phyloP scores from a whole-genome alignment of 2,113 vertebrate species.

The Petaurus breviceps region DNA sequence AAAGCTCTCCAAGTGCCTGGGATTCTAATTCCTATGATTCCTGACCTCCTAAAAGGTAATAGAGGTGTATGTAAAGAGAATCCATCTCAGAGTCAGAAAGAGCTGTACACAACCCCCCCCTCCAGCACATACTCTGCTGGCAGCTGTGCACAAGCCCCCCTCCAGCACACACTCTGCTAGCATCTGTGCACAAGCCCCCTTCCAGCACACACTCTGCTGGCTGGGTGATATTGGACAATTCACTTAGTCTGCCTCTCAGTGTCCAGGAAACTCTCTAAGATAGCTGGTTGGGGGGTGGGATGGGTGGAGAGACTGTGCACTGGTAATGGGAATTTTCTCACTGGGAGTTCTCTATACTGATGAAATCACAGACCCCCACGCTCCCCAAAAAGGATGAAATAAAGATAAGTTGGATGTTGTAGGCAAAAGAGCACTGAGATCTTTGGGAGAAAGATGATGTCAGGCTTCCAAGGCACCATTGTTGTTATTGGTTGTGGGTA shows the following conservation, averaged over 20 bases:
- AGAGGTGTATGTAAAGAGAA: not conserved
- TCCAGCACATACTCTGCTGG: not conserved
- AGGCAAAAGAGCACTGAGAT: no score
- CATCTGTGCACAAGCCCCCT: no score
- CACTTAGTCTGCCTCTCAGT: not conserved
- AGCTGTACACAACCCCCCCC: not conserved
- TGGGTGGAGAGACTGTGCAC: no score
- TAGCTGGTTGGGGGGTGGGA: not conserved
- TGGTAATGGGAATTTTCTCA: not conserved
- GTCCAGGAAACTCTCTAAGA: not conserved
- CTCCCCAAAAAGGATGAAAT: not conserved
- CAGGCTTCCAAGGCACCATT: not conserved
- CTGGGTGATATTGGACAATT: not conserved
- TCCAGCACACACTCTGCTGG: not conserved
- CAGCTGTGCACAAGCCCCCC: no score
- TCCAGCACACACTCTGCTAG: not conserved
- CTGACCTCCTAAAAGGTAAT: not conserved
- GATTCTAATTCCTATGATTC: not conserved
- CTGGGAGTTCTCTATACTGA: not conserved
- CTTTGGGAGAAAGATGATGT: not conserved
- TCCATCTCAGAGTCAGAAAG: not conserved
- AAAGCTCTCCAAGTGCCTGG: not conserved
- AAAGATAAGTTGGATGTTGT: not conserved
- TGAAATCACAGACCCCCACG: not conserved
- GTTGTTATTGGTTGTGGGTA: not conserved